Conservation (phyloP, 2,797 vertebrate genomes). For the Kryptopterus vitreolus region DNA sequence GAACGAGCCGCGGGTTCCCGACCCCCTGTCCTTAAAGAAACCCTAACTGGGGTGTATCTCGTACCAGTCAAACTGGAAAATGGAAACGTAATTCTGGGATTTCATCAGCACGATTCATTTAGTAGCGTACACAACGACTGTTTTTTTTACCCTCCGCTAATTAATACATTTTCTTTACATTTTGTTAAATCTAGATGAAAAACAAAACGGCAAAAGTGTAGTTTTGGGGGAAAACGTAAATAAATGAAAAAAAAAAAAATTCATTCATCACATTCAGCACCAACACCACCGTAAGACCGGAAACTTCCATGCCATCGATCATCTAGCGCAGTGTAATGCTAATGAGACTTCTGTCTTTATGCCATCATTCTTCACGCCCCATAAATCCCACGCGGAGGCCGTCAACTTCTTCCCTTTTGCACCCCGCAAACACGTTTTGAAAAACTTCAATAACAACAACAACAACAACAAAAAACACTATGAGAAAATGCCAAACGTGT, state of each 20-base stretch:
- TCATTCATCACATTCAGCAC: constrained; percentile 13
- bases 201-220: not conserved
- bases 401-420: not conserved
- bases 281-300: constrained; percentile 3
- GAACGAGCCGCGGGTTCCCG: too few relatives aligned
- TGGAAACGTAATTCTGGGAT: too few relatives aligned
- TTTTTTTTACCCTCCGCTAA: too few relatives aligned
- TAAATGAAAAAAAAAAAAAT: not conserved
- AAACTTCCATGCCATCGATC: constrained; percentile 1
- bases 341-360: constrained; percentile 22
- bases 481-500: constrained; percentile 4
- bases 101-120: not conserved
- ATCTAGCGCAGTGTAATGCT: constrained; percentile 8
- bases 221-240: not conserved
- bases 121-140: not conserved
- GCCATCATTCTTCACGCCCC: constrained; percentile 12
- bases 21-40: too few relatives aligned
- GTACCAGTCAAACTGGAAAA: too few relatives aligned
- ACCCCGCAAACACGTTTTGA: constrained; percentile 4
- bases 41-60: not conserved
- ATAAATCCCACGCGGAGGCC: constrained; percentile 3
- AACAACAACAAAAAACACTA: not conserved
- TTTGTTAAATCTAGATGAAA: not conserved
- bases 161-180: not conserved
- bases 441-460: not conserved